Base-by-base conservation (phyloP, 2,113 vertebrate genomes). In the Bufo bufo region DNA sequence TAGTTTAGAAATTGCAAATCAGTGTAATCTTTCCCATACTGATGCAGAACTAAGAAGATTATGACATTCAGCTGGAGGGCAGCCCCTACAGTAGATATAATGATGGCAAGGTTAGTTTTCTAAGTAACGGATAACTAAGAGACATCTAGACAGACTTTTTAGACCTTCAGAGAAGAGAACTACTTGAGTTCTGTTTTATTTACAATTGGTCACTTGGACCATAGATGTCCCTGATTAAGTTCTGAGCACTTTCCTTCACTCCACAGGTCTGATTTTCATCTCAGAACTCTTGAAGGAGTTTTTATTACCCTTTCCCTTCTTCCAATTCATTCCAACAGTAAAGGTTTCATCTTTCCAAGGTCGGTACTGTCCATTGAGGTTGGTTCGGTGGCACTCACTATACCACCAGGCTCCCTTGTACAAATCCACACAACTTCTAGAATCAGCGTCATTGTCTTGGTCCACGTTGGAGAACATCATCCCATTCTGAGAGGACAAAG, bases 401-500 rank as follows among this genome's bases (percentile, higher is more conserved):
- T 86, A 86, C 85, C 85, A 86, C 85, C 85, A 86, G 71, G 85
- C 23, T 19, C 72, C 72, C 23, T 77, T 86, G 23, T 45, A 58
- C 3, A 13, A 19, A 14, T 47, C 2, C 3, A 58, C 85, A 49
- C 85, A 86, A 52, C 63, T 78, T 6, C 49, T 50, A 6, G 58
- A 3, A 13, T 14, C 33, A 14, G 23, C 8, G 49, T 86, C 84
- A 59, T 85, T 85, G 71, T 85, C n/a, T n/a, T n/a, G n/a, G n/a
- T n/a, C n/a, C n/a, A n/a, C n/a, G n/a, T n/a, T n/a, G n/a, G n/a
- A n/a, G 85, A 86, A 86, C n/a, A 12, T n/a, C 74, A 47, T 56
- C 56, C 58, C 43, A 20, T 77, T 85, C 20, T 85, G 84, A 54
- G 7, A 19, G 7, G 47, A 23, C 17, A 85, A 33, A 23, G 84